Conservation (phyloP, 2,888 invertebrate species). For the Meliscaeva auricollis region DNA sequence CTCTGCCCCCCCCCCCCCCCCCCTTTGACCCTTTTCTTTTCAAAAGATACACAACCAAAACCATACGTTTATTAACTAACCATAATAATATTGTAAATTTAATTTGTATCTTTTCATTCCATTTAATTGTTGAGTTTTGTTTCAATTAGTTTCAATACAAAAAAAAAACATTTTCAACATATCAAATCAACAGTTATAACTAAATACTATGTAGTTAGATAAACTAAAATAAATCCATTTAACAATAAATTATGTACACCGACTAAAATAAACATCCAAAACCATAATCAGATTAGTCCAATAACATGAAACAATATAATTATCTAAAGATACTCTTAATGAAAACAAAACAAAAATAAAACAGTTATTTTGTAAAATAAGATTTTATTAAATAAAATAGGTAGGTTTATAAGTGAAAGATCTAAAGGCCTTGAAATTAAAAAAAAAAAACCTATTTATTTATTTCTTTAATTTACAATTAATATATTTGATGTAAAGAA, state of each 20-base stretch:
- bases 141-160: too few relatives aligned
- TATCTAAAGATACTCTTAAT: too few relatives aligned
- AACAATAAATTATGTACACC: conserved; percentile 49
- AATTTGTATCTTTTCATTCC: too few relatives aligned
- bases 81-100: too few relatives aligned
- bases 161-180: conserved; percentile 54
- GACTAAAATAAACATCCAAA: conserved; percentile 21
- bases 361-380: neutral
- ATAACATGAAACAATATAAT: neutral
- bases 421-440: neutral
- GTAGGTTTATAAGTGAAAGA: neutral
- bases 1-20: too few relatives aligned
- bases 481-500: too few relatives aligned
- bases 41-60: too few relatives aligned
- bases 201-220: conserved; percentile 29
- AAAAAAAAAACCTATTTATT: neutral
- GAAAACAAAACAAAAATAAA: neutral
- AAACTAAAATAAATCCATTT: conserved; percentile 21
- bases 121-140: too few relatives aligned
- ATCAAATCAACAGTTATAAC: conserved; percentile 49
- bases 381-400: neutral
- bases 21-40: too few relatives aligned
- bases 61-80: too few relatives aligned
- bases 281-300: neutral
- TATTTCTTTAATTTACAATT: neutral